Evolutionary conservation across 2,888 invertebrate species (phyloP).

Genomic region (Leptothorax acervorum): DNA sequence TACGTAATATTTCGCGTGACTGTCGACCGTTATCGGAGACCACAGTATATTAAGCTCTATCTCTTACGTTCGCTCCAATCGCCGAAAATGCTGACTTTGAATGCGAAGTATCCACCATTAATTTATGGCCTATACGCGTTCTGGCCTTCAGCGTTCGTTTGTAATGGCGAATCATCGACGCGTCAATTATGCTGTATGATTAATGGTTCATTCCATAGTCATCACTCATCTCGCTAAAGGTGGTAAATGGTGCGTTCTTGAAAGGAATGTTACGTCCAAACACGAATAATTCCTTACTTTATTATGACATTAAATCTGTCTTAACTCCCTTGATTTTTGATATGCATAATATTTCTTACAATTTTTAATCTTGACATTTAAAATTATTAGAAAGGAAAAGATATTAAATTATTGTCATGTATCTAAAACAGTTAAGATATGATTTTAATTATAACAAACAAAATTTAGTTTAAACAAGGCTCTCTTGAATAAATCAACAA

Average conservation of each 20-base stretch:
- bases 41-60: conserved; percentile 71
- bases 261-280: conserved; percentile 13
- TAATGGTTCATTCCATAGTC: conserved; percentile 23
- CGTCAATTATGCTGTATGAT: conserved; percentile 45
- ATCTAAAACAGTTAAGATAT: not conserved
- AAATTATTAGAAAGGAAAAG: not conserved
- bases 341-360: not conserved
- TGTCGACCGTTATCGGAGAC: conserved; percentile 65
- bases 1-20: conserved; percentile 69
- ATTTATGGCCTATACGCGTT: conserved; percentile 25
- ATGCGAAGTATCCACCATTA: conserved; percentile 40
- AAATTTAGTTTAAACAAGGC: not conserved
- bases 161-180: conserved; percentile 41
- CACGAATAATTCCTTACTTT: conserved; percentile 4
- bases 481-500: too few species aligned
- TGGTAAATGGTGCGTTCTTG: conserved; percentile 41
- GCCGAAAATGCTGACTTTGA: conserved; percentile 51
- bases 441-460: not conserved
- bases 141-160: conserved; percentile 34
- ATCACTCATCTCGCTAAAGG: conserved; percentile 30
- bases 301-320: conserved; percentile 1
- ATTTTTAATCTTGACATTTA: not conserved
- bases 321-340: not conserved
- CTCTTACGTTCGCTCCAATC: conserved; percentile 50
- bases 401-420: not conserved